Base-by-base conservation (phyloP, 2,113 vertebrate species). In the Zapornia atra region DNA sequence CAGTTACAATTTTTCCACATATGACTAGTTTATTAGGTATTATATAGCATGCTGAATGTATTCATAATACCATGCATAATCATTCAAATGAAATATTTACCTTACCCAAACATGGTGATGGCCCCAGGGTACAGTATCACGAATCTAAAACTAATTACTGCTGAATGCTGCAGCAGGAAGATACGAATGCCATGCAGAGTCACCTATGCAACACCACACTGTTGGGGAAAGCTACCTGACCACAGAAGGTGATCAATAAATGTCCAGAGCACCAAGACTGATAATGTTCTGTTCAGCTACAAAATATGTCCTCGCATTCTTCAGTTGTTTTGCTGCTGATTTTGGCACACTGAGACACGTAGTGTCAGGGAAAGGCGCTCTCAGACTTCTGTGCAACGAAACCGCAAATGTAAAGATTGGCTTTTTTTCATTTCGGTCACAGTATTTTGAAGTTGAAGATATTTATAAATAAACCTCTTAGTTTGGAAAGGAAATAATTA, bases 391-490 rank as follows among this genome's bases (percentile, higher is more conserved):
- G 17, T 36, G 64, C 48, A 92, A 46, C 19, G 64, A 91, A 76
- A 40, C 4, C 0, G 2, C n/a, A 90, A 71, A 56, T 12, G 6
- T n/a, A 64, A 42, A 73, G 57, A 64, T 86, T 72, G 50, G 19
- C 3, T 83, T 75, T 78, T 72, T 82, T 48, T 42, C 44, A 46
- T 89, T 84, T 73, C 76, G 50, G 18, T 40, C 40, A n/a, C 9
- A 29, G 18, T 59, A 56, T 61, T 95, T 78, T 79, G 26, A 91
- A 88, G 71, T 25, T 6, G 4, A 92, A 85, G 18, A 12, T 25
- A 61, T 86, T 92, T 71, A 54, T n/a, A 91, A 92, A 86, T 73
- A 76, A 92, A 54, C 10, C 7, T 79, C 56, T 75, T 70, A 44
- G 7, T 88, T 29, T 86, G 42, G 53, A 79, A 79, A 69, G n/a